Evolutionary conservation across 2,888 invertebrate genomes (phyloP), one percentile per base, ranked within the genome.

Genomic region (Tenthredo distinguenda): DNA sequence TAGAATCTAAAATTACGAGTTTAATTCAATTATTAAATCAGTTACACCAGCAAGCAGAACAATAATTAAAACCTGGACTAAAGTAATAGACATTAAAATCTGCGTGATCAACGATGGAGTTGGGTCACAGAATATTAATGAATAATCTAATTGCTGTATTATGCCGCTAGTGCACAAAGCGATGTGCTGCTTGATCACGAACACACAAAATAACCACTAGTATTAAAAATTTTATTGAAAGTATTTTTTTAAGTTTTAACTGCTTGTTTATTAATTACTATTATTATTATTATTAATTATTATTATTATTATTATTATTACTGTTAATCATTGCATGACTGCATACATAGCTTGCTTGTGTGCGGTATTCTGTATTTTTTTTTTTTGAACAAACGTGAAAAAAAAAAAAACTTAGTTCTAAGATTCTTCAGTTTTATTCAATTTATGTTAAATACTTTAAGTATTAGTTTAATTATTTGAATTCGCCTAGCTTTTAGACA

Each of bases 61-160:
- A 74, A 74, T 26, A 21, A 43, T 21, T 43, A 21, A 15, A 43
- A 18, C n/a, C 26, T 15, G 37, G 34, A 77, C 12, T 76, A 21
- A n/a, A 76, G 43, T 47, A 43, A 62, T 62, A 26, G 7, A 76
- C 47, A 15, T 76, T 34, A 12, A 55, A 55, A n/a, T 55, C 21
- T 26, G 10, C 21, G 21, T 21, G 74, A 12, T 74, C 74, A 74
- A 15, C 26, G 10, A 43, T 77, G 26, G 6, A 34, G 31, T 55
- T 55, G 6, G 34, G 68, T 68, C 26, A 55, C 21, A 7, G 74
- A 18, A 6, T 7, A 9, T 26, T 47, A 77, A 87, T 88, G 86
- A 86, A 76, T 87, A 87, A 90, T 88, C 88, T 90, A 89, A 87
- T 88, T 81, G 86, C 88, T 47, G 74, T 74, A 89, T 88, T 89